Base-by-base conservation (phyloP, 92 coral and sea anemone genomes). In the Epizoanthus rinbou region DNA sequence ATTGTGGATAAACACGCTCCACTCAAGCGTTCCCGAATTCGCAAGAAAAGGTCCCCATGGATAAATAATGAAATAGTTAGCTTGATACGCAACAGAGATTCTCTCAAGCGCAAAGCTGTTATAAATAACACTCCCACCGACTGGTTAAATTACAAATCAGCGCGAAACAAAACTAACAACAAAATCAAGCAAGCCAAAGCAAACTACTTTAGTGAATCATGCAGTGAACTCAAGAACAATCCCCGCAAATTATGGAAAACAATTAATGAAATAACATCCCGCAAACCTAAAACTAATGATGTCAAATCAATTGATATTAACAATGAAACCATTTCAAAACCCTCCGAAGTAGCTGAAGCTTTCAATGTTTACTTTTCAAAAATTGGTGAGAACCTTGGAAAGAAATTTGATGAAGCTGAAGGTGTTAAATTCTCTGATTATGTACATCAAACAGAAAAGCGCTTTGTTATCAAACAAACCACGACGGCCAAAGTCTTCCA, bases 11-110 rank as follows among this genome's bases (percentile, higher is more conserved):
- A 70, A 70, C 75, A 70, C 75, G 75, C 56, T 15, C 75, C 75
- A 0, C 68, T 63, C 1, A 63, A 63, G 25, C 68, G 68, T 6
- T 63, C 68, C 1, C 71, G 83, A 58, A n/a, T 57, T 57, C 39
- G 67, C 37, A 58, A 79, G 14, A 56, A 59, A 1, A 79, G 28
- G 83, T 79, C 83, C 41, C 83, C 83, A 1, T 79, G 83, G 68
- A 63, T 70, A 0, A 70, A 9, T 4, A 16, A 70, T 70, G 75
- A 70, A 4, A 70, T 71, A 69, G 33, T 73, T 58, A 70, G 50
- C 41, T 52, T 70, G 37, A 69, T 82, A 73, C 41, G 62, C 69
- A 39, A 33, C 2, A 70, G 86, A 35, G 86, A 82, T 70, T 50
- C 66, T 11, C 69, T 57, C n/a, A 82, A 82, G 65, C 69, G 22